Conservation (phyloP, 2,113 vertebrate genomes). For the Hucho hucho region DNA sequence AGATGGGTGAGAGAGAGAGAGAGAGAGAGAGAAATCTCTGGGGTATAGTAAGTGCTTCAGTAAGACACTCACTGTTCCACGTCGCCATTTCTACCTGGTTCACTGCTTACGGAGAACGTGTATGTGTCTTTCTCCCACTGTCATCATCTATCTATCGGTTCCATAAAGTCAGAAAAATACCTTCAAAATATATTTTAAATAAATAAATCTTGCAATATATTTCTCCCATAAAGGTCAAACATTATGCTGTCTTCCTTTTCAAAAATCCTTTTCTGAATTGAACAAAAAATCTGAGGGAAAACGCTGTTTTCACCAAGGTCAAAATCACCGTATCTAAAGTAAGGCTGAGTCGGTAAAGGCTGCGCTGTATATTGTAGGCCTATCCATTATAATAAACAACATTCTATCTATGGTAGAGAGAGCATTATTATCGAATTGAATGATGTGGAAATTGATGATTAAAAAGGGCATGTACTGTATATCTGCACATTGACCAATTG, state of each 20-base stretch:
- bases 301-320: background rate
- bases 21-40: conserved; percentile 34
- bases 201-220: too few species aligned
- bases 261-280: background rate
- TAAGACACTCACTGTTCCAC: conserved; percentile 21
- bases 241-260: background rate
- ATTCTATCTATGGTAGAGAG: background rate
- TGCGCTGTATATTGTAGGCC: background rate
- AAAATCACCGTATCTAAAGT: background rate
- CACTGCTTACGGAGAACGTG: conserved; percentile 12
- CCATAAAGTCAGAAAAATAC: too few species aligned
- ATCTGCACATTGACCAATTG: background rate
- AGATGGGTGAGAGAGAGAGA: background rate
- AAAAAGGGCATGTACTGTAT: background rate
- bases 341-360: background rate
- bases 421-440: background rate
- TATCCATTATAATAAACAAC: background rate
- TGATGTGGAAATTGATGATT: background rate
- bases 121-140: too few species aligned
- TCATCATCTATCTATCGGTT: too few species aligned
- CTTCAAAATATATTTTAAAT: too few species aligned
- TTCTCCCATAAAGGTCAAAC: background rate
- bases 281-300: background rate
- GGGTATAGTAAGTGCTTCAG: conserved; percentile 56
- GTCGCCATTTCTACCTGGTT: conserved; percentile 48